Percentiles rank a stretch among this genome's conserved stretches.
Conservation (phyloP, 1,140 invertebrate genomes). For the Homalodisca vitripennis region DNA sequence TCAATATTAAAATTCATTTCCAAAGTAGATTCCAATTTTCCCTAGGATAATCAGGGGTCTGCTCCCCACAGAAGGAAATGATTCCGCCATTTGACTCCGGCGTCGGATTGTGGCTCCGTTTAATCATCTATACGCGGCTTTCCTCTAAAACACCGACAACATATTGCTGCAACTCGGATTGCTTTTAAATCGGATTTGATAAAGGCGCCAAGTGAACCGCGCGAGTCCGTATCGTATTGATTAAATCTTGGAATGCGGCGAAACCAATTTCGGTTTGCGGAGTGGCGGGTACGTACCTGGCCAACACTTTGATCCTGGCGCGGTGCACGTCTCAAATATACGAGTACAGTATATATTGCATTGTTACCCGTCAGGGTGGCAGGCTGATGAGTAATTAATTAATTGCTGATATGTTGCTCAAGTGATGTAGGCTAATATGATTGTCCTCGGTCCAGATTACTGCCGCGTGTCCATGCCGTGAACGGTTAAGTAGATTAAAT, state of each 20-base stretch:
- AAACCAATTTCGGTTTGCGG: background rate
- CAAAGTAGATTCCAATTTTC: conserved; percentile 24
- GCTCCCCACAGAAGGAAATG: background rate
- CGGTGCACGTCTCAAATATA: background rate
- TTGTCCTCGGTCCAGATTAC: background rate
- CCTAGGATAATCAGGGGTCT: background rate
- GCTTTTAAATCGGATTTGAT: conserved; percentile 26
- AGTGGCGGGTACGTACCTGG: background rate
- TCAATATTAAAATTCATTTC: conserved; percentile 26
- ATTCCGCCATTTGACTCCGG: conserved; percentile 7
- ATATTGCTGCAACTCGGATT: conserved; percentile 11
- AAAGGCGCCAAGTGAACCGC: conserved; percentile 18
- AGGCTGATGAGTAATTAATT: background rate
- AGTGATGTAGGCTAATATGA: background rate
- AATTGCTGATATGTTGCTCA: too few species aligned
- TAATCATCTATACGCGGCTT: too few species aligned
- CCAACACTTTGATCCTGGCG: background rate
- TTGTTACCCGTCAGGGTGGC: background rate
- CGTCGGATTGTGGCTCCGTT: background rate
- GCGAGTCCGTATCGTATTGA: conserved; percentile 23
- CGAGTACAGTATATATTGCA: background rate
- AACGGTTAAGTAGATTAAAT: too few species aligned
- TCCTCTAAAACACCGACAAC: conserved; percentile 3
- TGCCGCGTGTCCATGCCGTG: too few species aligned
- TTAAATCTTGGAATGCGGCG: conserved; percentile 20